phyloP scores from a whole-genome alignment of 2,113 vertebrate species.

The Ameiurus melas region DNA sequence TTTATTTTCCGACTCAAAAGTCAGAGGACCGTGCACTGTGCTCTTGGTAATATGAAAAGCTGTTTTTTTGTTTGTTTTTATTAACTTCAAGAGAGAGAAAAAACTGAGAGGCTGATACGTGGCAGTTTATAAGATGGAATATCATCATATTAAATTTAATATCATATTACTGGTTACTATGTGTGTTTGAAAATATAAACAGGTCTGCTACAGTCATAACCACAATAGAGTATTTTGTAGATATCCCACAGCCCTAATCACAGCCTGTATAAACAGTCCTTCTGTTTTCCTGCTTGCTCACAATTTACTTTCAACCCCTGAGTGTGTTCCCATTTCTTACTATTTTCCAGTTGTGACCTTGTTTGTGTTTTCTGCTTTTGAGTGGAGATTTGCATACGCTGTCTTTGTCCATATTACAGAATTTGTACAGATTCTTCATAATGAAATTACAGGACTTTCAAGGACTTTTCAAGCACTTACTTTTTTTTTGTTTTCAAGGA shows the following conservation, averaged over 20 bases:
- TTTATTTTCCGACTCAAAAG: not conserved
- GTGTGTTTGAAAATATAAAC: not conserved
- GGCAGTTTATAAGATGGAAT: not conserved
- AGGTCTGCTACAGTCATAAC: not conserved
- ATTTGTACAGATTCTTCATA: no score
- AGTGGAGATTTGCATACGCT: not conserved
- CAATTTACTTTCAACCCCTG: not conserved
- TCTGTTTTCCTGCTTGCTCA: not conserved
- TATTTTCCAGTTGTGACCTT: not conserved
- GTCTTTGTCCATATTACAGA: not conserved
- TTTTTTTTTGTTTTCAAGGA: no score
- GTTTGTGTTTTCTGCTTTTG: not conserved
- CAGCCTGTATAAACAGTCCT: not conserved
- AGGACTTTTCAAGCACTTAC: no score
- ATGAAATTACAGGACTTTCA: no score
- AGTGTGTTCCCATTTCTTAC: not conserved
- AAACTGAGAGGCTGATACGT: not conserved
- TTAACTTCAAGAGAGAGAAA: not conserved
- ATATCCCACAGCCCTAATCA: not conserved
- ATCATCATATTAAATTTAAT: not conserved
- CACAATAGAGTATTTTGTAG: not conserved
- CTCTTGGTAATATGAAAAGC: not conserved
- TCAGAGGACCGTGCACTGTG: not conserved
- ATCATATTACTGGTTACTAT: not conserved
- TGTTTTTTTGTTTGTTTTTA: not conserved